Base-by-base conservation (phyloP, 2,113 vertebrate species). In the Petroica traversi region DNA sequence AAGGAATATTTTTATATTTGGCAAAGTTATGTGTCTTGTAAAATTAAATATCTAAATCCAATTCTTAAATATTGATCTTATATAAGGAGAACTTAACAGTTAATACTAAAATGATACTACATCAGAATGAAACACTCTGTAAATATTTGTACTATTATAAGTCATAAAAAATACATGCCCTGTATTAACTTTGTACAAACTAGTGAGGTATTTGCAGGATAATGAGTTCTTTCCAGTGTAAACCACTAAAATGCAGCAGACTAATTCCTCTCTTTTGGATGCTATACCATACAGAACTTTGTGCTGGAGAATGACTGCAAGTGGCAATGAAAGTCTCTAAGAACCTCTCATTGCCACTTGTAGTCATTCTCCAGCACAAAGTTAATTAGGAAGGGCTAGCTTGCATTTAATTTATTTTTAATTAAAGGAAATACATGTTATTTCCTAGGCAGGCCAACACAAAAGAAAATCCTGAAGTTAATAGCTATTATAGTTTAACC, bases 101-200 rank as follows among this genome's bases (percentile, higher is more conserved):
- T 89, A 68, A 75, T 72, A 75, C 33, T 86, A 59, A 88, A 96
- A 80, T 59, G 28, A 83, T 74, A 81, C 79, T 71, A 64, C 51
- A 80, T 52, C 26, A 73, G 71, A 94, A 79, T 34, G 36, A 96
- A 92, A 94, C 29, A 48, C 58, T 94, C 3, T 0, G 54, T 82
- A 95, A 95, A 95, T 26, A 92, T 74, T 95, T 78, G 64, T 58
- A 92, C 28, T 84, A 59, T 74, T 68, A 19, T 15, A 81, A 84
- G 61, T 89, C 69, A 95, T 95, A 57, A 92, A 96, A 95, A 95
- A 92, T 96, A 78, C 66, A 92, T 95, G 34, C 4, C 73, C 41
- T 88, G 22, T 77, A 88, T 88, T 86, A 92, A 86, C 79, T 91
- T 87, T 54, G 57, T 85, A 91, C 77, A 87, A 95, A 78, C 66